These are phyloP conservation scores for Tautogolabrus adspersus DNA, from an alignment of 2,113 vertebrate species.

Conservation along the genomic window DNA sequence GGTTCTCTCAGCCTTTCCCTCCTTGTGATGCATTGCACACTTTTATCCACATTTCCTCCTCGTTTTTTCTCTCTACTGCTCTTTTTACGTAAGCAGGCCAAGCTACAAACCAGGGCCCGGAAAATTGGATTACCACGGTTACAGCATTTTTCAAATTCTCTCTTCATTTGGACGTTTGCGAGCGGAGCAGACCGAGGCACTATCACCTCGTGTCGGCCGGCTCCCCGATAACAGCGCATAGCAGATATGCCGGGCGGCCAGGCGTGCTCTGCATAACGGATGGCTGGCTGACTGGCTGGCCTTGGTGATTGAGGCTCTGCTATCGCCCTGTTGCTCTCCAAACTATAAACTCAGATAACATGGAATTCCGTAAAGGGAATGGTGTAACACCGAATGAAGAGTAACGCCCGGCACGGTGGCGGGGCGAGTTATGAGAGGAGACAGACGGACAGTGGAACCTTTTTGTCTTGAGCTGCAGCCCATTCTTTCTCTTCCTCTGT, in stretches of 20 bases:
- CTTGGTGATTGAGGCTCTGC: slow-evolving; percentile 27
- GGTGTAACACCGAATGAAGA: slow-evolving; percentile 43
- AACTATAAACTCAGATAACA: slow-evolving; percentile 29
- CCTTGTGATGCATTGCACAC: slow-evolving; percentile 2
- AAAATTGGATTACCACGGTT: slow-evolving; percentile 76
- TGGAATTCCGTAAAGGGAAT: slow-evolving; percentile 22
- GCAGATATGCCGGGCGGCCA: slow-evolving; percentile 13
- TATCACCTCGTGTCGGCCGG: slow-evolving; percentile 32
- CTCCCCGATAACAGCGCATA: slow-evolving; percentile 28
- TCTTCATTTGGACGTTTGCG: slow-evolving; percentile 36
- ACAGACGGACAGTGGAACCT: slow-evolving; percentile 31
- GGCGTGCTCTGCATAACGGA: slow-evolving; percentile 27
- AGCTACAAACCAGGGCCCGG: slow-evolving; percentile 43
- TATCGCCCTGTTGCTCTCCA: slow-evolving; percentile 28
- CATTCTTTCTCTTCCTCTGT: slow-evolving; percentile 12
- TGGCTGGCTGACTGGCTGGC: neutral
- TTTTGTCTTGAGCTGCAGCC: slow-evolving; percentile 46
- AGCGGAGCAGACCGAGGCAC: slow-evolving; percentile 31
- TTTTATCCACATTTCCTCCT: slow-evolving; percentile 11
- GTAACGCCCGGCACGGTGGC: slow-evolving; percentile 42
- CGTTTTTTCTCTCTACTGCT: neutral
- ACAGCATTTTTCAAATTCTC: slow-evolving; percentile 67
- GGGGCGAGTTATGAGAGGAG: slow-evolving; percentile 43
- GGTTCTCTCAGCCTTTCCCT: neutral
- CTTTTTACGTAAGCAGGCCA: slow-evolving; percentile 46